Base-by-base conservation (phyloP, 2,113 vertebrate genomes). In the Malurus alboscapulatus region DNA sequence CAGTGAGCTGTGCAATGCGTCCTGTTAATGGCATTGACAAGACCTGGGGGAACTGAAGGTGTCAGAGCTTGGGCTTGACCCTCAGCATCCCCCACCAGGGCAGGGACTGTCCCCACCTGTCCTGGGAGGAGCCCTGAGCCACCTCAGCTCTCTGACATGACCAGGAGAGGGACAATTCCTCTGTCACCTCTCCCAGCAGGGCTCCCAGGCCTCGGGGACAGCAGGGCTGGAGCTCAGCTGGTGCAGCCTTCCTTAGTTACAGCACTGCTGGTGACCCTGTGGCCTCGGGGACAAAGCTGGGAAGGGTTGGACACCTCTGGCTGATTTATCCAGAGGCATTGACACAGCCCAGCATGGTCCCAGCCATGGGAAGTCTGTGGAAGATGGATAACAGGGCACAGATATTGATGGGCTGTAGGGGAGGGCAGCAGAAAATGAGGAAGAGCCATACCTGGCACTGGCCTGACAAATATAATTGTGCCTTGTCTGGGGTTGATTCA, bases 151-250 rank as follows among this genome's bases (percentile, higher is more conserved):
- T 1, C 6, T 42, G 84, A 76, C 13, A 10, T 0, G 24, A 29
- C 2, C 3, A 36, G 50, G 27, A 57, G 36, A 21, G 20, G 47
- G 27, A 30, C 57, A 78, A 44, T 73, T 40, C 13, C 27, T 38
- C 53, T 62, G 73, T 58, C 84, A 44, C 27, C 77, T 87, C 42
- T 87, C 89, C 77, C 87, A 84, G 73, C 9, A 14, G 72, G 63
- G 29, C 21, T 48, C 57, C 9, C 29, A 40, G 63, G 55, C 32
- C 63, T 54, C 26, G 20, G 36, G 55, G 66, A 57, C n/a, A 54
- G 57, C 36, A 72, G 72, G 18, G 50, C 42, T 89, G 81, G 89
- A 94, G 88, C 96, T 96, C 96, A 96, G 93, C 87, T 96, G 94
- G 82, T 5, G 0, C 54, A 84, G 65, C 54, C 61, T 53, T 17